Evolutionary conservation across 2,797 vertebrate species (phyloP), one percentile per base, ranked within the genome.

Genomic region (Cossypha caffra): DNA sequence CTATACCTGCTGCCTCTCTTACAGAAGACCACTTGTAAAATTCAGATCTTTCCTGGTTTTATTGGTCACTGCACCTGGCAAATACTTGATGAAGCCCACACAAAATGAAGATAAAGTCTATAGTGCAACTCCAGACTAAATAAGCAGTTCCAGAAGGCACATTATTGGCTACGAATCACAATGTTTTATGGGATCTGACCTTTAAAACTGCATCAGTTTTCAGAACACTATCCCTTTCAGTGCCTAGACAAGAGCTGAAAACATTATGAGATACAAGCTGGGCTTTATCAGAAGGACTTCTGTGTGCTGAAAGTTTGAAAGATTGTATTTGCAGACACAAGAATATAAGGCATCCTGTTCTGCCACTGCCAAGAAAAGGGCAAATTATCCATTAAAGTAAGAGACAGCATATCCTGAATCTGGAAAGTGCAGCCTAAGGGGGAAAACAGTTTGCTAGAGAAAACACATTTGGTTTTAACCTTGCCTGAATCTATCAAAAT

Each of bases 151-250:
- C 78, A 90, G 62, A 81, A 90, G 29, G 51, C 26, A 55, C 21
- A 25, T 59, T 82, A 79, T 11, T 67, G 67, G 40, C 37, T 45
- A 62, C 0, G 9, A 89, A 90, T 68, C 61, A 90, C 57, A 61
- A 61, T 52, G 33, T 52, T 91, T 87, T 68, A 91, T 35, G n/a
- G 51, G 35, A 72, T 81, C 38, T 91, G 94, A 91, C 87, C 89
- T 95, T 94, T 95, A 80, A 82, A 95, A 88, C 9, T 15, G 18
- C 55, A 86, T 68, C 68, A 68, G 68, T 54, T 80, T 80, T 68
- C 88, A 93, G 90, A 78, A 84, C 69, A 25, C 38, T 75, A 37
- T 66, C 79, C 50, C 47, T 75, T 91, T 86, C 85, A 64, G 58
- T 54, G 61, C 66, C 54, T 29, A 86, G 66, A 72, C 66, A 78